Evolutionary conservation across 1,140 invertebrate genomes (phyloP), one percentile per base, ranked within the genome.

Genomic region (Myzus persicae): DNA sequence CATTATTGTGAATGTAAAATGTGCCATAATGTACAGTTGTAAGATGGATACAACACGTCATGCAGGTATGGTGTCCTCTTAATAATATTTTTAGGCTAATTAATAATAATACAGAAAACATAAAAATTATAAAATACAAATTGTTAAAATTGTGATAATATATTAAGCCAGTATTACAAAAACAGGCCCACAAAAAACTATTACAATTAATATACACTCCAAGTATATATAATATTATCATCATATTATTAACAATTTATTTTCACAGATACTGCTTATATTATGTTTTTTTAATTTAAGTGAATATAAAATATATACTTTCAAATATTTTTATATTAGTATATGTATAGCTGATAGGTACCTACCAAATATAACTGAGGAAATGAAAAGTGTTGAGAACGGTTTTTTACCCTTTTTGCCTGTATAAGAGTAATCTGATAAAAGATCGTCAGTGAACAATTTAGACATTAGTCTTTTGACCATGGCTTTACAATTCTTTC

Each of bases 281-380:
- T 38, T 38, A 81, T 81, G n/a, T 46, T 46, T 46, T 46, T 42
- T 46, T 46, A 8, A 46, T 46, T 46, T 46, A 5, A 7, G 8
- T 46, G 7, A 7, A 46, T 46, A 46, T 46, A 46, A 46, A 46
- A 46, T 46, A 46, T 46, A 46, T 9, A 46, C 44, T 46, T 46
- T 46, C 44, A 46, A 46, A 46, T 46, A 46, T 46, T 46, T 46
- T 46, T 46, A 46, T 46, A 81, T 76, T 76, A 76, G 5, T n/a
- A 76, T 76, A n/a, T 76, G 5, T 36, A 81, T 81, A 36, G 14
- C 24, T 81, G n/a, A 36, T 81, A 36, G 59, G 22, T 81, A 81
- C 81, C 8, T 82, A 82, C 81, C 81, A 82, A 82, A 82, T 82
- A 82, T 82, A 82, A 82, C 81, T 82, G 81, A 82, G 20, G 20